Conservation (phyloP, 2,113 vertebrate species). For the Leucoraja erinaceus region DNA sequence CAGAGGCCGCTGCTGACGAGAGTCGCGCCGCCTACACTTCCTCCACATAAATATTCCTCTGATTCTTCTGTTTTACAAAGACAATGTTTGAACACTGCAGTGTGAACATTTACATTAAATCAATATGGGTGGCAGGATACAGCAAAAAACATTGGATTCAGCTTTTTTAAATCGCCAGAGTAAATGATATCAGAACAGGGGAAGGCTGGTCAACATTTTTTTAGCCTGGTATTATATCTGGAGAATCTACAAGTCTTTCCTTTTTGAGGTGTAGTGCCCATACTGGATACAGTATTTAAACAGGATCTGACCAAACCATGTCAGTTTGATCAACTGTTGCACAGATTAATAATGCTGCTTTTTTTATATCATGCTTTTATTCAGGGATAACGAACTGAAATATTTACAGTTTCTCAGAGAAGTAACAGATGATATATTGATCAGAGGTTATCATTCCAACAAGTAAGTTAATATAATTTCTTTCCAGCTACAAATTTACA, state of each 20-base stretch:
- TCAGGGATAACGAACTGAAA: conserved; percentile 45
- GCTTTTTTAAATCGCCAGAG: background rate
- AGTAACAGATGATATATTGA: conserved; percentile 51
- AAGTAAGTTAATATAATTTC: conserved; percentile 42
- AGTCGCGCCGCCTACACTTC: no score
- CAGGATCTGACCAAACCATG: background rate
- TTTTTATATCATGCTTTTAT: conserved; percentile 39
- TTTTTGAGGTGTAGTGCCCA: background rate
- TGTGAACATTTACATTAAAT: background rate
- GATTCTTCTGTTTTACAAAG: background rate
- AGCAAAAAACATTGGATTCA: background rate
- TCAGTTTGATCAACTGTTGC: background rate
- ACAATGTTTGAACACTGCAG: background rate
- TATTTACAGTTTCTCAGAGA: conserved; percentile 50
- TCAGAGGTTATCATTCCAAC: conserved; percentile 41
- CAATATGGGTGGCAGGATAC: background rate
- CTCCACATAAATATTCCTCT: background rate
- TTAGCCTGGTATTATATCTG: background rate
- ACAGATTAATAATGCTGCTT: background rate
- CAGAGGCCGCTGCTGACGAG: no score
- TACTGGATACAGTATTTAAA: background rate
- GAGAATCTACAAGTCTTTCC: background rate
- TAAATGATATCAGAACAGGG: background rate
- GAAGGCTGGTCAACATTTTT: background rate
- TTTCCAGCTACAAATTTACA: background rate